Base-by-base conservation (phyloP, 2,888 invertebrate genomes). In the Flexamia atlantica region DNA sequence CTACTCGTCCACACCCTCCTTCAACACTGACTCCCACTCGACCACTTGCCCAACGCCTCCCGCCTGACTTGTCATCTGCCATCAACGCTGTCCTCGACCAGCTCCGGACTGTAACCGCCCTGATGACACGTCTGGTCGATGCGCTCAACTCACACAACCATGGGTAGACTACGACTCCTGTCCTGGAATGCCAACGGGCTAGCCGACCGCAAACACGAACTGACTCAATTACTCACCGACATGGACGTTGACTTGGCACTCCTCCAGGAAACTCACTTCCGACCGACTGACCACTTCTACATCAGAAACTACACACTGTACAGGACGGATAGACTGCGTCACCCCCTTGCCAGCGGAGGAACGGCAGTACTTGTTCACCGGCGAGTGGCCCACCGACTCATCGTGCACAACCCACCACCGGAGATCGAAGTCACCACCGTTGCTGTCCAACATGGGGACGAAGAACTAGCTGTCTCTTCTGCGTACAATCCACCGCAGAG, bases 21-120 rank as follows among this genome's bases (percentile, higher is more conserved):
- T 17, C 50, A 9, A 12, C 50, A 50, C n/a, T n/a, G 17, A 17
- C 50, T 17, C 14, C 4, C 12, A 7, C 50, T n/a, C 50, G n/a
- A n/a, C 17, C 17, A 17, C n/a, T 17, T 50, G 50, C 50, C 50
- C 50, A 40, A 5, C 5, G 40, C 40, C 4, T 14, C 50, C 14
- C 50, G 50, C n/a, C 50, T 50, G 50, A 17, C 17, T 9, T 14
- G 50, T 4, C 50, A 17, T 17, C 17, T 50, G 17, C 50, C 50
- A 9, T 17, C 14, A 32, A 17, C n/a, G n/a, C n/a, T n/a, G n/a
- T 10, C 70, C 9, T 32, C 10, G 70, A 2, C 32, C 5, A 70
- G 70, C 70, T 70, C 1, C 30, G 36, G 36, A n/a, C 32, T 17
- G 20, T 70, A 12, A 74, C 64, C 23, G 64, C 23, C 46, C 46